Evolutionary conservation across 2,797 vertebrate genomes (phyloP), one percentile per base, ranked within the genome.

Genomic region (Siniperca scherzeri): DNA sequence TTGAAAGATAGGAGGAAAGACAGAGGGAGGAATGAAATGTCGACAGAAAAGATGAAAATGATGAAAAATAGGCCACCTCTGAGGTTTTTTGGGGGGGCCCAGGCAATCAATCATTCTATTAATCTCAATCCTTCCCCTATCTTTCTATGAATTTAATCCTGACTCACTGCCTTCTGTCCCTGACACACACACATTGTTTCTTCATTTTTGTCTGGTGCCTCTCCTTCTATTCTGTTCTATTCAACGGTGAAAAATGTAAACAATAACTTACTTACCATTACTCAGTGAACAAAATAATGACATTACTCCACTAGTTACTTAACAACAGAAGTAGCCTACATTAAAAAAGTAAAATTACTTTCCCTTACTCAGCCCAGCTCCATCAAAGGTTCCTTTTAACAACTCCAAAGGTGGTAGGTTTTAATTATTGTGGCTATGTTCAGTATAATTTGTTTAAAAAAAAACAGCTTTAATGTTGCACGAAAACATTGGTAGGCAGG

Each of bases 31-130:
- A 77, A 88, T 83, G 73, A 78, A 93, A 91, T 87, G 81, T 70
- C 87, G 65, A 86, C 70, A 77, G 70, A 77, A 65, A 78, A 88
- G 78, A 92, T 86, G 80, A 84, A 79, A 78, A 78, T 81, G 82
- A 93, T 92, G 89, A 91, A 89, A 92, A 94, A 91, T 92, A 89
- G 80, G 89, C 68, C 67, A 82, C 86, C 81, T 66, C 59, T 12
- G 50, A 82, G 83, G 70, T 36, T 70, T 82, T 88, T 84, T 70
- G 33, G 52, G 46, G 25, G 11, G 52, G 53, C 70, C 72, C 64
- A 61, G 76, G 30, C 84, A 88, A 90, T 94, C 94, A 92, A 89
- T 95, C 92, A 88, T 86, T 89, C 78, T 83, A 90, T 94, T 92
- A 90, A 92, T 93, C 92, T 89, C 82, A 88, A 78, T 84, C 75